These are phyloP conservation scores for Pristionchus fissidentatus DNA, from an alignment of 2,888 invertebrate genomes.

Conservation along the genomic window DNA sequence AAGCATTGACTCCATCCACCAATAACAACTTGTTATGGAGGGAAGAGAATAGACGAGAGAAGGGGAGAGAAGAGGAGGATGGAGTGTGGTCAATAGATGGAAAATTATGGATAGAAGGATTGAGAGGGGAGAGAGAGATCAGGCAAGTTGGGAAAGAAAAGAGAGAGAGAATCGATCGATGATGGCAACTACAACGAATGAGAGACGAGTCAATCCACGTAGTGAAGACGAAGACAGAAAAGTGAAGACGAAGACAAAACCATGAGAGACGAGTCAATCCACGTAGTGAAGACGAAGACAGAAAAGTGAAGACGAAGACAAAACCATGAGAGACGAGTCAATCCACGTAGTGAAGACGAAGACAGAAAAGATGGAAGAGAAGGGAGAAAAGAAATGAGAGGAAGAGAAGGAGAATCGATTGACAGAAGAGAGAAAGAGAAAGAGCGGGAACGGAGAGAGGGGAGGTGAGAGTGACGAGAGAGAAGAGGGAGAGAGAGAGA, in stretches of 20 bases:
- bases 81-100: no score
- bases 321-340: not conserved
- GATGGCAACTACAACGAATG: not conserved
- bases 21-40: conserved; percentile 44
- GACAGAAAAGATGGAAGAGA: conserved; percentile 30
- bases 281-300: no score
- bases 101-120: not conserved
- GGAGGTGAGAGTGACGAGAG: not conserved
- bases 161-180: not conserved
- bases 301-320: not conserved
- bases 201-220: no score
- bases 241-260: no score
- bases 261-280: no score
- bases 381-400: conserved; percentile 9
- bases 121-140: not conserved
- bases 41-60: conserved; percentile 30
- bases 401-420: conserved; percentile 23
- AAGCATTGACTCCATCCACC: conserved; percentile 28
- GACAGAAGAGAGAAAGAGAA: conserved; percentile 4
- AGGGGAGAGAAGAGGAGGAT: not conserved
- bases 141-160: not conserved
- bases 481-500: not conserved
- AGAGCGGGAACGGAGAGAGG: conserved; percentile 18
- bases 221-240: no score
- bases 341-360: not conserved